Base-by-base conservation (phyloP, 1,140 invertebrate species). In the Neomicropteryx cornuta region DNA sequence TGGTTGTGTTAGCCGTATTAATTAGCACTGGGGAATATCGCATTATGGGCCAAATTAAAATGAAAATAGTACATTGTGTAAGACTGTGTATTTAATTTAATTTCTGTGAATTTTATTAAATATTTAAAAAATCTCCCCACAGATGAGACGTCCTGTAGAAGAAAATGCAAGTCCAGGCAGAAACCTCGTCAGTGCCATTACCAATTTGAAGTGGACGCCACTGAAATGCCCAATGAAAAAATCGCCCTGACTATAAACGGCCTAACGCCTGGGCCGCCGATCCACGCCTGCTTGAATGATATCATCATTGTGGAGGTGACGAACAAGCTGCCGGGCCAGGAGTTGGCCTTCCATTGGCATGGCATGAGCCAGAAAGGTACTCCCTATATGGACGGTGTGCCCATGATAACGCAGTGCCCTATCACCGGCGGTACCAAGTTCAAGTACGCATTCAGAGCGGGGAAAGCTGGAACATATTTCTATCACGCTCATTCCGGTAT, bases 271-370 rank as follows among this genome's bases (percentile, higher is more conserved):
- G 89, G 87, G 3, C 88, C 89, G 1, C 50, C 75, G 1, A 85
- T 93, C 34, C 77, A 88, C 60, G 84, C 89, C 1, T 92, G 87
- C 46, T 71, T 86, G 47, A 83, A 85, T 42, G 88, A 93, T 48
- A 79, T 83, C 2, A 56, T 92, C 1, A 71, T 90, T 1, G 78
- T 91, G 1, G 81, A 88, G 60, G 79, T 92, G 1, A 68, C 72
- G 10, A 90, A 90, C 52, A 71, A 73, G 30, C 60, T 87, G 14
- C 72, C 74, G 2, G 77, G 77, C 13, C 72, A 80, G 44, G 72
- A 73, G 24, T 55, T 79, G 1, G 68, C 76, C 0, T 63, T 89
- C 14, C 86, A 90, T 56, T 89, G 83, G 82, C 73, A 83, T 49
- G 85, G 86, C 0, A 68, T 87, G 29, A 67, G 73, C 4, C 82